Percentiles rank a stretch among this genome's conserved stretches.
These are phyloP conservation scores for Drosophila incognita DNA, from an alignment of 2,888 invertebrate species.

Conservation along the genomic window DNA sequence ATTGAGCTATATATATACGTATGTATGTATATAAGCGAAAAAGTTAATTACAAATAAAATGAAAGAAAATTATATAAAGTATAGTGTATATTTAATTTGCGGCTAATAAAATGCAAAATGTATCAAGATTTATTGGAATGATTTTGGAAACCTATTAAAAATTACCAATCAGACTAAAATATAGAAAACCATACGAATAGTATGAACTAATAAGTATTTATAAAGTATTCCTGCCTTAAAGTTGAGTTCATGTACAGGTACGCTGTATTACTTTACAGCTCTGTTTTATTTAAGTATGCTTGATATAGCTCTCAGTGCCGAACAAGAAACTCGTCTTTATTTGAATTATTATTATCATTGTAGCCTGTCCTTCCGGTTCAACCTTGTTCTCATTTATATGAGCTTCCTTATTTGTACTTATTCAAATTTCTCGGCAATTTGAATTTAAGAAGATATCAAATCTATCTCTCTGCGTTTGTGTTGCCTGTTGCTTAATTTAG, in stretches of 20 bases:
- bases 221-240: not conserved
- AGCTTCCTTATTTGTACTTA: no score
- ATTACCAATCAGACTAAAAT: not conserved
- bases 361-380: not conserved
- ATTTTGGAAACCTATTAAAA: no score
- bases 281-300: not conserved
- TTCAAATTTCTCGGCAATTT: no score
- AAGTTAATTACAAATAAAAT: no score
- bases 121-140: no score
- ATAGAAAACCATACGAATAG: not conserved
- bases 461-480: slow-evolving; percentile 20
- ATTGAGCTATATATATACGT: no score
- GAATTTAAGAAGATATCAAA: no score
- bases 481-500: slow-evolving; percentile 6
- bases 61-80: no score
- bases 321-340: not conserved
- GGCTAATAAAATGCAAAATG: no score
- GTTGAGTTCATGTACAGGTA: not conserved
- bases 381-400: no score
- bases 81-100: no score
- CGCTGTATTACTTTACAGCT: not conserved
- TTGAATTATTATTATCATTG: not conserved
- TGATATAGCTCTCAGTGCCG: not conserved
- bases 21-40: no score
- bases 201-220: not conserved